Percentiles rank a stretch among this genome's conserved stretches.
These are phyloP conservation scores for Holothuria scabra DNA, from an alignment of 53 echinoderm and acorn worm genomes.

Conservation along the genomic window DNA sequence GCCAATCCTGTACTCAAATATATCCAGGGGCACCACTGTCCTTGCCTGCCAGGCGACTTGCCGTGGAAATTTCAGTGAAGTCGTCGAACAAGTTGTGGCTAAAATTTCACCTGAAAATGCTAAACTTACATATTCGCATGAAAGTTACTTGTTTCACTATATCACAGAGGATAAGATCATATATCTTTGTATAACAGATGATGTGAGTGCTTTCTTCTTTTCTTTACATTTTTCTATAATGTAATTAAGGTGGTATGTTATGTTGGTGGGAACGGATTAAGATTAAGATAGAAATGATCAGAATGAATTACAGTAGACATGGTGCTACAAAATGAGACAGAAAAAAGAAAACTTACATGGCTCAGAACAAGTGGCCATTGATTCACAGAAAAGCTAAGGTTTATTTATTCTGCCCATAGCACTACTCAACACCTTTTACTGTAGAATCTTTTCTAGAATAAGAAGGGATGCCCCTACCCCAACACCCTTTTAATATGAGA, in stretches of 20 bases:
- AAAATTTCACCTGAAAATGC: constrained; percentile 95
- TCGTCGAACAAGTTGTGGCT: constrained; percentile 87
- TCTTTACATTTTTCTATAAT: background rate
- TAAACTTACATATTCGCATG: constrained; percentile 96
- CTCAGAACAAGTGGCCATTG: too few relatives aligned
- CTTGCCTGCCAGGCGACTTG: constrained; percentile 85
- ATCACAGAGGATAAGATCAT: constrained; percentile 88
- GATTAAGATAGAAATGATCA: background rate
- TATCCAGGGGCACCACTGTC: constrained; percentile 88
- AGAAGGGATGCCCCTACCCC: too few relatives aligned
- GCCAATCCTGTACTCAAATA: constrained; percentile 85
- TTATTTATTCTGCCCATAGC: too few relatives aligned
- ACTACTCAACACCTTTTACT: too few relatives aligned
- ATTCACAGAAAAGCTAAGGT: too few relatives aligned
- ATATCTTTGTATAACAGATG: constrained; percentile 97
- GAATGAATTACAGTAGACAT: too few relatives aligned
- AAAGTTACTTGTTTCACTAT: constrained; percentile 90
- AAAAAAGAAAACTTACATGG: too few relatives aligned
- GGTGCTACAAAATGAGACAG: too few relatives aligned
- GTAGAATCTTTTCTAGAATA: too few relatives aligned
- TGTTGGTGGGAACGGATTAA: background rate
- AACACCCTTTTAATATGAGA: too few relatives aligned
- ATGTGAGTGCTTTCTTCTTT: constrained; percentile 67
- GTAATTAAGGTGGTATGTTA: background rate
- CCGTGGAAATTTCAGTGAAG: constrained; percentile 92